A percentile compares a stretch with the other conserved stretches of the same genome.
Conservation (phyloP, 2,113 vertebrate species). For the Hemibagrus wyckioides region DNA sequence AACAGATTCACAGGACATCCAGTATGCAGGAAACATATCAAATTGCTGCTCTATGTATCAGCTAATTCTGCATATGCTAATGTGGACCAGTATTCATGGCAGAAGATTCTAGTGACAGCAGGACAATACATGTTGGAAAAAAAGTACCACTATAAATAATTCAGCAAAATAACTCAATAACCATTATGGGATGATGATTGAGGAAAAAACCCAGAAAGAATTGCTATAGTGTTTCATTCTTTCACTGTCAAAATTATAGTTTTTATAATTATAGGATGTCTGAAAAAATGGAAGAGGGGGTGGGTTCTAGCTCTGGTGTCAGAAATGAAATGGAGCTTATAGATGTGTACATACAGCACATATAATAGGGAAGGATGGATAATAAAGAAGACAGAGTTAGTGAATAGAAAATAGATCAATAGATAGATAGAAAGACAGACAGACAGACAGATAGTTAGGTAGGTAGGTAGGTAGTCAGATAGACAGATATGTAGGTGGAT, state of each 20-base stretch:
- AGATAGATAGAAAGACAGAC: background rate
- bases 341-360: background rate
- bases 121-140: background rate
- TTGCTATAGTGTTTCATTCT: background rate
- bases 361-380: background rate
- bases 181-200: background rate
- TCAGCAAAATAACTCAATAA: background rate
- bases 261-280: background rate
- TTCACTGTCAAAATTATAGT: background rate
- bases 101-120: background rate
- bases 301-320: background rate
- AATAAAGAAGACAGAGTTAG: too few relatives aligned
- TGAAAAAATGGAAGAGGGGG: background rate
- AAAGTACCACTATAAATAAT: background rate
- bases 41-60: background rate
- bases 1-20: slow-evolving; percentile 17
- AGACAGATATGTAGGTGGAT: background rate
- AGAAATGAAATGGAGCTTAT: background rate
- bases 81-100: background rate
- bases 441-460: background rate
- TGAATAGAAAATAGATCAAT: too few relatives aligned
- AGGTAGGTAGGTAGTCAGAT: background rate
- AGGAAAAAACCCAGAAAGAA: background rate
- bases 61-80: background rate
- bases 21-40: background rate